Conservation (phyloP, 2,888 invertebrate species). For the Ceriagrion tenellum region DNA sequence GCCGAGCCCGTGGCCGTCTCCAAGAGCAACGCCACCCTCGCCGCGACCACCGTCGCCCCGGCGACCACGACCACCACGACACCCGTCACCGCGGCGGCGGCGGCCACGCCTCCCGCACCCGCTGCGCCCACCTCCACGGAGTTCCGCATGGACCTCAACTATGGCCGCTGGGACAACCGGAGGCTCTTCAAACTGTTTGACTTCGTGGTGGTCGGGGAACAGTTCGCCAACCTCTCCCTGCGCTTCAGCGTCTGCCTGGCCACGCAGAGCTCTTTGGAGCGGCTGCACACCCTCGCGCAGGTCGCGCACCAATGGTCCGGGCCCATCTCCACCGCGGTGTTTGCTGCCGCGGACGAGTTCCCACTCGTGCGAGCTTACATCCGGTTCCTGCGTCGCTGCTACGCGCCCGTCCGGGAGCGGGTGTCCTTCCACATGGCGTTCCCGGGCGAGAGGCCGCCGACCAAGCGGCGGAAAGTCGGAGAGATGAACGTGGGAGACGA, state of each 20-base stretch:
- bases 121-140: slow-evolving; percentile 75
- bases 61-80: slow-evolving; percentile 72
- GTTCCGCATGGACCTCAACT: slow-evolving; percentile 57
- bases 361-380: slow-evolving; percentile 86
- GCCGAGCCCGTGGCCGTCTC: neutral
- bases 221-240: slow-evolving; percentile 82
- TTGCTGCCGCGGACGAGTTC: slow-evolving; percentile 84
- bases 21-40: slow-evolving; percentile 64
- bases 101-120: slow-evolving; percentile 70
- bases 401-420: slow-evolving; percentile 85
- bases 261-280: slow-evolving; percentile 92
- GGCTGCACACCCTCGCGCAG: slow-evolving; percentile 87
- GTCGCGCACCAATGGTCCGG: slow-evolving; percentile 92
- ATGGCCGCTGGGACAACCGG: slow-evolving; percentile 81
- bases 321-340: slow-evolving; percentile 91
- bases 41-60: slow-evolving; percentile 73
- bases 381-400: slow-evolving; percentile 87
- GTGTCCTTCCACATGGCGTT: slow-evolving; percentile 88
- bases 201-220: slow-evolving; percentile 85
- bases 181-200: slow-evolving; percentile 88
- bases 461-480: slow-evolving; percentile 73
- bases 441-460: slow-evolving; percentile 82
- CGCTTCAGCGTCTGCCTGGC: slow-evolving; percentile 86
- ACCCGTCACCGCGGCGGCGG: slow-evolving; percentile 73
- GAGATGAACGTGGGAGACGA: neutral